Percentiles rank a stretch among this genome's conserved stretches.
Conservation (phyloP, 2,888 invertebrate genomes). For the Megaustenia siamemsis region DNA sequence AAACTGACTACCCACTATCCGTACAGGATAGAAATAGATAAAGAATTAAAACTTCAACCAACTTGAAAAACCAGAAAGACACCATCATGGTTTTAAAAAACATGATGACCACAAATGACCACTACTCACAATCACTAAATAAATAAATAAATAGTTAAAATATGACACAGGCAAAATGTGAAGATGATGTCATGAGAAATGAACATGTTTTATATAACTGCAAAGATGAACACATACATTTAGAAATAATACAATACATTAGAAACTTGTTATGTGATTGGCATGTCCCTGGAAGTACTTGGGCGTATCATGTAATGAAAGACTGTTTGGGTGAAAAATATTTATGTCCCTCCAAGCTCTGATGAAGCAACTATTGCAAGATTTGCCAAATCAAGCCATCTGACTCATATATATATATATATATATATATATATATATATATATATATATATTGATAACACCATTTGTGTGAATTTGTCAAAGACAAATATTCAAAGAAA, state of each 20-base stretch:
- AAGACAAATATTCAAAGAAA: too few relatives aligned
- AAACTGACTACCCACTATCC: not conserved
- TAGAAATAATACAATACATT: constrained; percentile 36
- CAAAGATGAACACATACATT: not conserved
- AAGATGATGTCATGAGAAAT: constrained; percentile 14
- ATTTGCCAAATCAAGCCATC: not conserved
- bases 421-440: too few relatives aligned
- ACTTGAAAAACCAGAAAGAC: constrained; percentile 27
- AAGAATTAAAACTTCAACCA: constrained; percentile 10
- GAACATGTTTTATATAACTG: not conserved
- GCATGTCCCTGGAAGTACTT: constrained; percentile 53
- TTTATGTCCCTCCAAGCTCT: constrained; percentile 36
- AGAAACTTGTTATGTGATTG: constrained; percentile 36
- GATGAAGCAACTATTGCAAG: constrained; percentile 14
- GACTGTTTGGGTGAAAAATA: constrained; percentile 48
- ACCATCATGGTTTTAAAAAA: constrained; percentile 21
- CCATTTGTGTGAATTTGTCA: too few relatives aligned
- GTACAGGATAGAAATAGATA: not conserved
- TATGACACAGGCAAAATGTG: not conserved
- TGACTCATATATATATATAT: not conserved
- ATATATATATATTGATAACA: too few relatives aligned
- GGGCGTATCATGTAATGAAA: constrained; percentile 54
- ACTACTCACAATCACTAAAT: constrained; percentile 21
- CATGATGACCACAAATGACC: not conserved
- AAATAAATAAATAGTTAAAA: constrained; percentile 11